phyloP scores from a whole-genome alignment of 2,797 vertebrate species.

The Arrhamphus sclerolepis region DNA sequence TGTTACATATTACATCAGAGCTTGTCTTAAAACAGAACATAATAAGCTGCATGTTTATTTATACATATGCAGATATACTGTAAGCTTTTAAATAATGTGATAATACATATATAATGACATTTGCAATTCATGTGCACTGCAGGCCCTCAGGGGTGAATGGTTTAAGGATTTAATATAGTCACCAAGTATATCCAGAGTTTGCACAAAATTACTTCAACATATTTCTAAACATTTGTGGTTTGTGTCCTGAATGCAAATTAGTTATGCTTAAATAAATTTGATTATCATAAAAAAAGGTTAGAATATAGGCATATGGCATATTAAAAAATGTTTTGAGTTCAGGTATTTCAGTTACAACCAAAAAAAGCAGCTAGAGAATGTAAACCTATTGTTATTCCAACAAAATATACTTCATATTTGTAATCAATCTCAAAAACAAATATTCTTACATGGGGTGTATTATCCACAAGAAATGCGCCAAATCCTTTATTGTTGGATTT shows the following conservation, averaged over 20 bases:
- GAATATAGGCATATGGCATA: neutral
- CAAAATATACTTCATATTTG: too few relatives aligned
- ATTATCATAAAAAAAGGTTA: too few relatives aligned
- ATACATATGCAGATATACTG: slow-evolving; percentile 10
- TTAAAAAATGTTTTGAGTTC: neutral
- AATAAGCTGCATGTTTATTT: slow-evolving; percentile 41
- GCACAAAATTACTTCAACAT: slow-evolving; percentile 34
- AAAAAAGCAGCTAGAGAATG: too few relatives aligned
- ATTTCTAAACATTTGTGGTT: slow-evolving; percentile 31
- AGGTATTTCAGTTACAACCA: too few relatives aligned
- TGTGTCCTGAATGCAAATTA: slow-evolving; percentile 27
- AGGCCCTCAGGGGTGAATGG: slow-evolving; percentile 15
- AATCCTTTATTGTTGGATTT: too few relatives aligned
- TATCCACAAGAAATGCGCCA: too few relatives aligned
- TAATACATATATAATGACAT: slow-evolving; percentile 14
- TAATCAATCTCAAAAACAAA: too few relatives aligned
- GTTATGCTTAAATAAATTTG: too few relatives aligned
- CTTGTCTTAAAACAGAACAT: slow-evolving; percentile 16
- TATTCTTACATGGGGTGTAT: too few relatives aligned
- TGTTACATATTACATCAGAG: slow-evolving; percentile 16
- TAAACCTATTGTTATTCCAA: too few relatives aligned
- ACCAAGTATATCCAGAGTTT: slow-evolving; percentile 22
- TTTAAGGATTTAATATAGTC: slow-evolving; percentile 39
- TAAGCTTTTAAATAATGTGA: slow-evolving; percentile 49
- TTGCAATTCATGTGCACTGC: slow-evolving; percentile 22